Conservation (phyloP, 1,140 invertebrate species). For the Drosophila nikananu region DNA sequence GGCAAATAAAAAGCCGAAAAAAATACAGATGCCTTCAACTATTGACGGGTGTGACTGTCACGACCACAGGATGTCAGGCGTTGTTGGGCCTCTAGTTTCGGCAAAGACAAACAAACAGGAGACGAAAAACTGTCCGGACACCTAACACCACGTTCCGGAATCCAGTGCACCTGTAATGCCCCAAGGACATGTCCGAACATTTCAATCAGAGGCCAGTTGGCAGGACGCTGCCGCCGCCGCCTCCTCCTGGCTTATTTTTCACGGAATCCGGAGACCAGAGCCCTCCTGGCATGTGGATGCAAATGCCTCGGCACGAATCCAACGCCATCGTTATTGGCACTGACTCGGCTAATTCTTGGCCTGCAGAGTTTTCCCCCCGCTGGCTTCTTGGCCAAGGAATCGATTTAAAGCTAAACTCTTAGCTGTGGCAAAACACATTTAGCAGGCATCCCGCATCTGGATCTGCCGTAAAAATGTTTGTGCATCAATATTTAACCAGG, state of each 20-base stretch:
- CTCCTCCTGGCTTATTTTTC: slow-evolving; percentile 6
- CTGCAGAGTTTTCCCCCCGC: background rate
- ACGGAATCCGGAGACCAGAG: background rate
- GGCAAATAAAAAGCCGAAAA: background rate
- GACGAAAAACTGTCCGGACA: slow-evolving; percentile 5
- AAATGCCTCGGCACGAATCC: slow-evolving; percentile 41
- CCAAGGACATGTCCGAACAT: slow-evolving; percentile 56
- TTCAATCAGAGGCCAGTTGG: slow-evolving; percentile 66
- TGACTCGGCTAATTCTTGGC: slow-evolving; percentile 21
- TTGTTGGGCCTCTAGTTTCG: slow-evolving; percentile 37
- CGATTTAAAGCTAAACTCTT: slow-evolving; percentile 67
- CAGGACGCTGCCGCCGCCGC: background rate
- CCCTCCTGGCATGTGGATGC: slow-evolving; percentile 39
- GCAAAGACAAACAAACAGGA: slow-evolving; percentile 26
- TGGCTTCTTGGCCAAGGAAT: slow-evolving; percentile 32
- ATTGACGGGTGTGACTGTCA: slow-evolving; percentile 50
- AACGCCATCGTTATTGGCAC: slow-evolving; percentile 16
- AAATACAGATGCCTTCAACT: slow-evolving; percentile 5
- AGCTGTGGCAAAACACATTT: slow-evolving; percentile 45
- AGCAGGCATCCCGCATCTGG: background rate
- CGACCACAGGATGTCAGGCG: slow-evolving; percentile 50
- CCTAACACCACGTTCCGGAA: slow-evolving; percentile 18
- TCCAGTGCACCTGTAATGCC: slow-evolving; percentile 23
- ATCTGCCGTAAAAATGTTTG: slow-evolving; percentile 15
- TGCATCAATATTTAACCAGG: slow-evolving; percentile 40